phyloP scores from a whole-genome alignment of 2,797 vertebrate genomes.

The Staurois parvus region DNA sequence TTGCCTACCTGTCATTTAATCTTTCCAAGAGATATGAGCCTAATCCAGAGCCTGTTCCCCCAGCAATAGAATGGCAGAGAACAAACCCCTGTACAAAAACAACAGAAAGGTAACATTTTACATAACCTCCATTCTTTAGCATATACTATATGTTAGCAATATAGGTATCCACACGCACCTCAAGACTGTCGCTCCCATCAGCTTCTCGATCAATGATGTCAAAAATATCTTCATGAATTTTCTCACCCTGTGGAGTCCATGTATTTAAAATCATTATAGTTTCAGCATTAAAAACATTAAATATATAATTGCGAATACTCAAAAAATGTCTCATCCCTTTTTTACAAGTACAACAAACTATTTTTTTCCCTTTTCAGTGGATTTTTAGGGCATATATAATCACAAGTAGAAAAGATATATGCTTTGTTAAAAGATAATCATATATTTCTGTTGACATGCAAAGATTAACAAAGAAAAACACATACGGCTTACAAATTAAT shows the following conservation, averaged over 20 bases:
- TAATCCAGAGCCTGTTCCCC: constrained; percentile 92
- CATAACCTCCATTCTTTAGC: not conserved
- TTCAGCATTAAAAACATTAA: no score
- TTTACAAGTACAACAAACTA: no score
- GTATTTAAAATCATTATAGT: not conserved
- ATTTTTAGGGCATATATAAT: no score
- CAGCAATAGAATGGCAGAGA: constrained; percentile 95
- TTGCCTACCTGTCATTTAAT: constrained; percentile 91
- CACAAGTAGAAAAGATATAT: no score
- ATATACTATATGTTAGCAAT: not conserved
- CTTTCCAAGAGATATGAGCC: constrained; percentile 94
- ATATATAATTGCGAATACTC: no score
- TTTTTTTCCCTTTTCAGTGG: no score
- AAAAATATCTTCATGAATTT: constrained; percentile 98
- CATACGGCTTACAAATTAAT: no score
- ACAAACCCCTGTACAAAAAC: constrained; percentile 86
- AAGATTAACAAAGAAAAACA: no score
- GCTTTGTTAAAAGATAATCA: no score
- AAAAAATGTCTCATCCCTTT: no score
- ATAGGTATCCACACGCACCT: constrained; percentile 69
- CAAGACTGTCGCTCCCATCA: constrained; percentile 94
- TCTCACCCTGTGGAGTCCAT: constrained; percentile 84
- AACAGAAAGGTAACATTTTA: not conserved
- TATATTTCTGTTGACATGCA: no score
- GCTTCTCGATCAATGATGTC: constrained; percentile 98